Evolutionary conservation across 2,888 invertebrate genomes (phyloP).

Genomic region (Ophraella communa): DNA sequence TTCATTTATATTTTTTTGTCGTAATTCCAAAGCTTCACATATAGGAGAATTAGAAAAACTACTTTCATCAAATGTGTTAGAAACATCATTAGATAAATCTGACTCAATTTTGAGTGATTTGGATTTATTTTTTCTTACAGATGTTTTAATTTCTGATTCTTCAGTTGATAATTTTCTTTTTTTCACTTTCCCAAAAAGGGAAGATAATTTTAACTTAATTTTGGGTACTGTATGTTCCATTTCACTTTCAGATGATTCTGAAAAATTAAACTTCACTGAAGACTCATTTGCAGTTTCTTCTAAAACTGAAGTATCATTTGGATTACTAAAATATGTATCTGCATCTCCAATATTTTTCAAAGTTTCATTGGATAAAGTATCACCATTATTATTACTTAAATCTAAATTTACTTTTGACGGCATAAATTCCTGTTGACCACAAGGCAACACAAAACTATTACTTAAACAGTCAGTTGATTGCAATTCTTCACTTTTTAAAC

Average conservation of each 20-base stretch:
- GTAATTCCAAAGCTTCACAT: constrained; percentile 50
- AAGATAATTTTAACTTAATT: neutral
- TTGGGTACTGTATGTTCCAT: neutral
- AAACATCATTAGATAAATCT: neutral
- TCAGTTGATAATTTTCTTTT: neutral
- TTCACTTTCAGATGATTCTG: neutral
- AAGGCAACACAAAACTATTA: neutral
- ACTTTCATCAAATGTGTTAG: neutral
- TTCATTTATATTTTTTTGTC: constrained; percentile 53
- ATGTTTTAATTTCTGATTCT: neutral
- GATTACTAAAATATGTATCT: too few species aligned
- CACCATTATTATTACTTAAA: neutral
- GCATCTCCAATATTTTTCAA: neutral
- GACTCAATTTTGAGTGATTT: neutral
- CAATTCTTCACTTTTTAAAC: neutral
- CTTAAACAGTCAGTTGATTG: too few species aligned
- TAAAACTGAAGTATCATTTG: neutral
- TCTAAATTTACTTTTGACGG: neutral
- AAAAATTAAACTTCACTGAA: neutral
- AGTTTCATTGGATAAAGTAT: neutral
- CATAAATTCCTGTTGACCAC: neutral
- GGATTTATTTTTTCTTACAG: neutral
- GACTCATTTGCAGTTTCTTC: neutral
- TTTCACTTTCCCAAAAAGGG: neutral
- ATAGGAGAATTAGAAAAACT: neutral